Evolutionary conservation across 2,113 vertebrate species (phyloP), one percentile per base, ranked within the genome.

Genomic region (Varanus komodoensis): DNA sequence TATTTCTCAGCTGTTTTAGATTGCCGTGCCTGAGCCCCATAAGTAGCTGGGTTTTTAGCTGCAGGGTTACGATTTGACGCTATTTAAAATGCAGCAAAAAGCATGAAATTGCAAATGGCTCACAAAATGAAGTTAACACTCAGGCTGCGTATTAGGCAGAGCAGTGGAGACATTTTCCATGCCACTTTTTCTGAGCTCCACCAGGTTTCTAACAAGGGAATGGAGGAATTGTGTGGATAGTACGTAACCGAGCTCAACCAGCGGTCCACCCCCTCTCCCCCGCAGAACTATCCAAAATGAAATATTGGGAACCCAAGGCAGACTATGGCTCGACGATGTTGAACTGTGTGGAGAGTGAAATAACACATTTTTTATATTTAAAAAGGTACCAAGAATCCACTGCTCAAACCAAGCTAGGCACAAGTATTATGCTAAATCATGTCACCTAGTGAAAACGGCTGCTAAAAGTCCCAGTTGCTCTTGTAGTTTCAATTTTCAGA

Each of bases 21-120:
- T 93, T 89, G 89, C 48, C 50, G 61, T 2, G 0, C 5, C 64
- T 84, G 50, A 83, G 91, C 92, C 32, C 74, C 32, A 4, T 84
- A 95, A 90, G 52, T 94, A 48, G 44, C 19, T 1, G 7, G 79
- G 32, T 12, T 1, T 61, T 89, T 81, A 90, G n/a, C 80, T 91
- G 83, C 5, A 89, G 73, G 34, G 89, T 95, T 93, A 82, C 80
- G 52, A 93, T 93, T 84, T 87, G 64, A 93, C 64, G n/a, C 11
- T 78, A 87, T 90, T 91, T 92, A 93, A 95, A 95, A 91, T 90
- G 89, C 83, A 94, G 27, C 34, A 87, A 92, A 91, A 92, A 84
- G 32, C 44, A 83, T 77, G 84, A 94, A 93, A 90, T 92, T 94
- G 48, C 32, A 89, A 94, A 91, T 87, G 6, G 89, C 19, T 50